Percentiles rank a stretch among this genome's conserved stretches.
Conservation (phyloP, 2,797 vertebrate species). For the Ceryle rudis region DNA sequence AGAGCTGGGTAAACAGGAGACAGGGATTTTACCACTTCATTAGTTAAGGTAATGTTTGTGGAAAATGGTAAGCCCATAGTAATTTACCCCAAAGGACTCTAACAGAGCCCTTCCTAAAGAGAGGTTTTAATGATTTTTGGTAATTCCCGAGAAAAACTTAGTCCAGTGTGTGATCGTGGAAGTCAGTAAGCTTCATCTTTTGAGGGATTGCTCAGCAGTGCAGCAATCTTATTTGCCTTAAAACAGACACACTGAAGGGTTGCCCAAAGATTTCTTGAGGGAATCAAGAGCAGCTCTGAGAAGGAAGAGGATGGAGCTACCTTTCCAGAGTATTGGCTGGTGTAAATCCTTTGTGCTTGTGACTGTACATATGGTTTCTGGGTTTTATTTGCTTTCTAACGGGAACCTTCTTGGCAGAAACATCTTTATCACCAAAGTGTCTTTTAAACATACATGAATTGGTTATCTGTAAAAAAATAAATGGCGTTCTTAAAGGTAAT, state of each 20-base stretch:
- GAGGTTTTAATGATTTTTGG: background rate
- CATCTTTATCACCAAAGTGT: background rate
- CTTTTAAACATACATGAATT: background rate
- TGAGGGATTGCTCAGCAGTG: background rate
- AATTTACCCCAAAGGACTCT: background rate
- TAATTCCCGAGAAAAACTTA: background rate
- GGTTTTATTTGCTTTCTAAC: background rate
- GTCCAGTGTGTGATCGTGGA: background rate
- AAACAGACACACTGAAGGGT: background rate
- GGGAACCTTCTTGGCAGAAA: background rate
- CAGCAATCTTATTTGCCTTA: background rate
- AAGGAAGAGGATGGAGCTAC: background rate
- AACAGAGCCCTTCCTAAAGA: background rate
- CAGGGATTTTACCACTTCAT: background rate
- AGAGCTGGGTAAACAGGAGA: background rate
- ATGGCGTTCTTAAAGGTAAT: background rate
- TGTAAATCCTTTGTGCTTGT: background rate
- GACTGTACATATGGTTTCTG: background rate
- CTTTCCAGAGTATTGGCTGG: background rate
- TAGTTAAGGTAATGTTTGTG: background rate
- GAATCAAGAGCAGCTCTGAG: background rate
- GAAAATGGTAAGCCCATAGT: background rate
- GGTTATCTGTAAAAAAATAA: background rate
- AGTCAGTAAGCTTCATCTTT: background rate
- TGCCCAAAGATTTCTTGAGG: background rate